Evolutionary conservation across 1,140 invertebrate genomes (phyloP), one percentile per base, ranked within the genome.

Genomic region (Sitobion miscanthi): DNA sequence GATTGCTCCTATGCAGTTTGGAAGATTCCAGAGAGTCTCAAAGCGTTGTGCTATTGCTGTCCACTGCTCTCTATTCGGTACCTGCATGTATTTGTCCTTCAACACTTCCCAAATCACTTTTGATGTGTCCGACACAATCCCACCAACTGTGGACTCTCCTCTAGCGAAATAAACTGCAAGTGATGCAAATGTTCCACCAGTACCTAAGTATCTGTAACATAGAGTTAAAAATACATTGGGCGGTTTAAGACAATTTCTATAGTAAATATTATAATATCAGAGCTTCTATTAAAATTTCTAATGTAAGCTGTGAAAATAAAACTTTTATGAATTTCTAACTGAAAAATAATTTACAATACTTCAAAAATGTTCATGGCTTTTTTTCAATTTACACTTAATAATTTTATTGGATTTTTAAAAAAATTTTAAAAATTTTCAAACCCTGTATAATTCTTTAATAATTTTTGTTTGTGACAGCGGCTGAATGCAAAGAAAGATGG

Each of bases 191-290:
- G 87, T 52, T 21, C 49, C 49, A 49, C 87, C n/a, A 35, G 87
- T 89, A n/a, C 47, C 30, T 20, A 89, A 23, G 30, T 89, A 89
- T 54, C 87, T 89, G 87, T 89, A 89, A 35, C 17, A 89, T 52
- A 52, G 23, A 89, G n/a, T n/a, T 25, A 85, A 25, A 83, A 35
- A 35, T 38, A 83, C 14, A 83, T 38, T 21, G 30, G 52, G 52
- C 17, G 21, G 30, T 83, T 38, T 83, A 38, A 83, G n/a, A 83
- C 17, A 83, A 38, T 83, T 20, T 83, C 17, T 57, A 25, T 57
- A 57, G 23, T 25, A 57, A 57, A 57, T 57, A 57, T 57, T 54
- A 54, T 54, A 25, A 25, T 57, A 57, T 23, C 54, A 57, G 23
- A 57, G 54, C 23, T 57, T 57, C 7, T 57, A 42, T 42, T 42